Conservation (phyloP, 2,797 vertebrate species). For the Cheirogaleus major region DNA sequence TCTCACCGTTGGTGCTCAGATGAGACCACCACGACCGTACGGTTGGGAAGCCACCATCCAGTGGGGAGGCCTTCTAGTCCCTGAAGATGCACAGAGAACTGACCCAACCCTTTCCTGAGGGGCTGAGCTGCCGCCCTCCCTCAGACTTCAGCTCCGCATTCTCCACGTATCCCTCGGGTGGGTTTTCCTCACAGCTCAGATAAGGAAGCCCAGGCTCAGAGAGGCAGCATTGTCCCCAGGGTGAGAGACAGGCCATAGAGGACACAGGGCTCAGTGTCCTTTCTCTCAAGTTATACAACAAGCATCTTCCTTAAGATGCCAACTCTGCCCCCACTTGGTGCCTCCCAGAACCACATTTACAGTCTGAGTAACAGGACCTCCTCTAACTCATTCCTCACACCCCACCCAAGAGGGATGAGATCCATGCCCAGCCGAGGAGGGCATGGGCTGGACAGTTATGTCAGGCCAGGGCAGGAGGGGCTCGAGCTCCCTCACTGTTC, state of each 20-base stretch:
- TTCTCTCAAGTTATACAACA: not conserved
- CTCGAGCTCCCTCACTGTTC: fast-evolving
- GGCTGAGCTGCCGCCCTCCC: not conserved
- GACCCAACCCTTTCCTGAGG: not conserved
- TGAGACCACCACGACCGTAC: not conserved
- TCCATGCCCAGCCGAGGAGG: not conserved
- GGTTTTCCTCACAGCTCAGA: not conserved
- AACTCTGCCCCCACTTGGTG: not conserved
- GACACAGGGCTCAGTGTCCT: not conserved
- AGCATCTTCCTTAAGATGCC: not conserved
- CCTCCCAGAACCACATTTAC: not conserved
- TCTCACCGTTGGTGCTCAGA: not conserved
- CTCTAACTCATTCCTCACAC: not conserved
- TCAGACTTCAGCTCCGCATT: not conserved
- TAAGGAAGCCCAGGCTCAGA: not conserved
- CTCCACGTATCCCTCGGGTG: not conserved
- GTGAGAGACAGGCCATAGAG: not conserved
- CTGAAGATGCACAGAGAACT: not conserved
- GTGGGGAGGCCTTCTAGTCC: too few relatives aligned
- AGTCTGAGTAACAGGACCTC: not conserved
- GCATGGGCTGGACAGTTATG: fast-evolving
- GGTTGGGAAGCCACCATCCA: not conserved
- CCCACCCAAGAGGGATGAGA: fast-evolving
- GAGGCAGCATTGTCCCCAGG: not conserved
- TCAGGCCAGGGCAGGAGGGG: not conserved